A percentile compares a stretch with the other conserved stretches of the same genome.
Evolutionary conservation across 2,113 vertebrate genomes (phyloP).

Genomic region (Scartelaos histophorus): DNA sequence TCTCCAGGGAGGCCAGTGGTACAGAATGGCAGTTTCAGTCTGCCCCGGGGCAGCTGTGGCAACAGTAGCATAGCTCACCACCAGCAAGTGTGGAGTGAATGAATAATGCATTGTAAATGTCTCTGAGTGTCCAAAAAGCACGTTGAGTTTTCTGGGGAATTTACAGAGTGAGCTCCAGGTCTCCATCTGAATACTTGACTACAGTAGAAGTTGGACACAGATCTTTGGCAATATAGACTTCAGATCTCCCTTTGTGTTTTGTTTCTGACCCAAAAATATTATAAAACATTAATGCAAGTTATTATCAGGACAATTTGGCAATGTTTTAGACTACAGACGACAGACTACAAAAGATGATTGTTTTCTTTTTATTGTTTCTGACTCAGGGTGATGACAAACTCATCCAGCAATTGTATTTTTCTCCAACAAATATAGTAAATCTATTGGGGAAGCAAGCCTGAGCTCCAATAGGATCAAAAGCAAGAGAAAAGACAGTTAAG

Average conservation of each 20-base stretch:
- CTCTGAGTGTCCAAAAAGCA: too few relatives aligned
- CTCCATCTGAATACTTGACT: not conserved
- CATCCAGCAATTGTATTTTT: not conserved
- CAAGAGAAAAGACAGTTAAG: not conserved
- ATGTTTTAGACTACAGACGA: not conserved
- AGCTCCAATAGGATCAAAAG: not conserved
- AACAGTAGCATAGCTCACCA: too few relatives aligned
- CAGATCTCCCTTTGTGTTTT: not conserved
- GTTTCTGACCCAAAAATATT: not conserved
- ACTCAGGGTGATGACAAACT: not conserved
- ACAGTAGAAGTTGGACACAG: not conserved
- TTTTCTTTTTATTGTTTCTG: not conserved
- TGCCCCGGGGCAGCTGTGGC: too few relatives aligned
- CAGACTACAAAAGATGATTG: not conserved
- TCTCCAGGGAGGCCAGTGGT: too few relatives aligned
- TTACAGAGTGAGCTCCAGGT: not conserved
- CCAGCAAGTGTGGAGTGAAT: too few relatives aligned
- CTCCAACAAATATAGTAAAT: not conserved
- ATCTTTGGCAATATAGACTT: constrained; percentile 10
- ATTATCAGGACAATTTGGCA: constrained; percentile 3
- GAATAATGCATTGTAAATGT: not conserved
- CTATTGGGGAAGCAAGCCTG: not conserved
- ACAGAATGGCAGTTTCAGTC: too few relatives aligned
- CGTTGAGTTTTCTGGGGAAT: not conserved
- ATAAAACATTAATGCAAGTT: not conserved